phyloP scores from a whole-genome alignment of 2,888 invertebrate genomes.

The Vandiemenella viatica region DNA sequence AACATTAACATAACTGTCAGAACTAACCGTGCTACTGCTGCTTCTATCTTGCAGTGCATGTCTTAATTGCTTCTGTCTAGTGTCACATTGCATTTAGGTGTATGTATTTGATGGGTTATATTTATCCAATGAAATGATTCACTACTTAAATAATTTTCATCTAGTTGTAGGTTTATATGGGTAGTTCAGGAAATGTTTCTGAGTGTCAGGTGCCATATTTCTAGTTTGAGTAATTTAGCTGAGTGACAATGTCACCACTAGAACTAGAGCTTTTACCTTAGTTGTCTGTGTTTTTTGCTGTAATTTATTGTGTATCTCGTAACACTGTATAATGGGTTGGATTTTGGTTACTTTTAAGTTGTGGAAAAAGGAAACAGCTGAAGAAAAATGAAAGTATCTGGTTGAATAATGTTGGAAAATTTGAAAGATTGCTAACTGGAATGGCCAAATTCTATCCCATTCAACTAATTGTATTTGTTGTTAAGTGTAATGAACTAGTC shows the following conservation, averaged over 20 bases:
- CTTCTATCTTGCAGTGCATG: slow-evolving; percentile 18
- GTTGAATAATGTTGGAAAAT: slow-evolving; percentile 15
- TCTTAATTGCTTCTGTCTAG: slow-evolving; percentile 20
- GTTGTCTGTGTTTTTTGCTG: slow-evolving; percentile 19
- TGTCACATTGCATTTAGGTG: slow-evolving; percentile 20
- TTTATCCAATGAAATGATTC: slow-evolving; percentile 20
- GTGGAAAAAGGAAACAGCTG: slow-evolving; percentile 12
- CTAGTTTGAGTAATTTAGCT: slow-evolving; percentile 18
- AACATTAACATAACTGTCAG: slow-evolving; percentile 14
- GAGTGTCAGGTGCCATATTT: slow-evolving; percentile 19
- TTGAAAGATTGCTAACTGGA: slow-evolving; percentile 19
- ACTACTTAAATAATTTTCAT: slow-evolving; percentile 20
- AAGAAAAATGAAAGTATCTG: slow-evolving; percentile 16
- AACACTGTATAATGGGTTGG: slow-evolving; percentile 20
- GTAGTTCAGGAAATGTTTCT: slow-evolving; percentile 18
- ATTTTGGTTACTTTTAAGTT: slow-evolving; percentile 21
- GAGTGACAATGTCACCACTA: slow-evolving; percentile 14
- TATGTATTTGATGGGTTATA: slow-evolving; percentile 21
- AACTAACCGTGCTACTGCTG: slow-evolving; percentile 8
- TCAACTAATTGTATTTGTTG: slow-evolving; percentile 18
- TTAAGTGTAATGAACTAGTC: slow-evolving; percentile 19
- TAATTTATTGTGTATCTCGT: slow-evolving; percentile 18
- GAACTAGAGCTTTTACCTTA: slow-evolving; percentile 17
- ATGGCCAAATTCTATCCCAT: slow-evolving; percentile 21
- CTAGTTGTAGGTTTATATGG: slow-evolving; percentile 20